A percentile compares a stretch with the other conserved stretches of the same genome.
phyloP scores from a whole-genome alignment of 1,140 invertebrate genomes.

The Microvelia longipes region DNA sequence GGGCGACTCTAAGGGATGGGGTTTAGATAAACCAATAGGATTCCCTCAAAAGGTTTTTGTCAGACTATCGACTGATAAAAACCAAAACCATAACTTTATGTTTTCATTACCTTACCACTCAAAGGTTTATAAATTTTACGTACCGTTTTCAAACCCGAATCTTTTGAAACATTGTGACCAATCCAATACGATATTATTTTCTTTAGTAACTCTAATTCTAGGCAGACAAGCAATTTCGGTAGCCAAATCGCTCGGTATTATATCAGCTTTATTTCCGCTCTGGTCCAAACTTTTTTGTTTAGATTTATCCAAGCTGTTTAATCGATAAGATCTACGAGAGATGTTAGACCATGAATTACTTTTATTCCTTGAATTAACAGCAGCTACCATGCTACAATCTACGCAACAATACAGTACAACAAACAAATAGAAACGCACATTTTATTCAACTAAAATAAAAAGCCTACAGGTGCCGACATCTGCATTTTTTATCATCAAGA shows the following conservation, averaged over 20 bases:
- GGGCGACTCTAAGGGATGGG: too few species aligned
- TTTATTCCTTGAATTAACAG: not conserved
- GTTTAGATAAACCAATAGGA: too few species aligned
- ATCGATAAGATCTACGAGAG: not conserved
- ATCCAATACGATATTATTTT: not conserved
- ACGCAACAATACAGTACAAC: not conserved
- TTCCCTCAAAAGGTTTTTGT: too few species aligned
- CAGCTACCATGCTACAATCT: not conserved
- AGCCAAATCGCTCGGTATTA: not conserved
- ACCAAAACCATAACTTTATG: too few species aligned
- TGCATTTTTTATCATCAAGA: too few species aligned
- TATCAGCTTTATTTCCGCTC: too few species aligned
- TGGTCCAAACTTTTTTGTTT: not conserved
- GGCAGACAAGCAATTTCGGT: not conserved
- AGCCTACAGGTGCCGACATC: too few species aligned
- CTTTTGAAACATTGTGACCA: not conserved
- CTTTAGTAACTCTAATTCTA: not conserved
- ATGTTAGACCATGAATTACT: not conserved
- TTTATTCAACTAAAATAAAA: too few species aligned
- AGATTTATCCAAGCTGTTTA: too few species aligned
- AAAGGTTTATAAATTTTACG: too few species aligned
- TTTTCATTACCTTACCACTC: too few species aligned
- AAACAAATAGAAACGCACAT: not conserved
- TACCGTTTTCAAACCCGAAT: not conserved
- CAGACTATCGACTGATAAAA: too few species aligned